Evolutionary conservation across 2,888 invertebrate species (phyloP), one percentile per base, ranked within the genome.

Genomic region (Mythimna impura): DNA sequence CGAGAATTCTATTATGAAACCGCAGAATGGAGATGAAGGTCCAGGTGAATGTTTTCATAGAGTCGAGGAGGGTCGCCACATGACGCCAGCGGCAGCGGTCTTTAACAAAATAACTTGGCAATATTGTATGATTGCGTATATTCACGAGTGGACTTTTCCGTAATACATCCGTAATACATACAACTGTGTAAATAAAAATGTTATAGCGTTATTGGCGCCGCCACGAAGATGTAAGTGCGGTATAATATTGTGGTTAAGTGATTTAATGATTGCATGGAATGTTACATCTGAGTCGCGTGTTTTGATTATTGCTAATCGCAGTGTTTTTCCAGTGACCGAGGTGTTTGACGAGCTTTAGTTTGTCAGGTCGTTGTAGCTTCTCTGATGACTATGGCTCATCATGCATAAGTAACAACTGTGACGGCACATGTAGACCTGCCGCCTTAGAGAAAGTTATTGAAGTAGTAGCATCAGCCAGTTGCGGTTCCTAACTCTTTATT

Each of bases 1-100:
- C 68, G 17, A 69, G 57, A 62, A 81, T 81, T 69, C 30, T 65
- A n/a, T 76, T 76, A 62, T 9, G 55, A 54, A 64, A 61, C 81
- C 64, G 60, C 76, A 34, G 58, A 22, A 81, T 76, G 62, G 2
- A n/a, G 54, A n/a, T 60, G 25, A 55, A 65, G 36, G 65, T 43
- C 73, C 55, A 52, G 55, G 43, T 66, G 43, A 62, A 73, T 22
- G 55, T 62, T 52, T 55, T 54, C 63, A 52, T 60, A 47, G 6
- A 70, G n/a, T 30, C 20, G 30, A 9, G 12, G 30, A 61, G 61
- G 61, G 22, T 61, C 30, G 40, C 20, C n/a, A 3, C 70, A 20
- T 22, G 30, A 22, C 50, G 10, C 14, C 22, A 9, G 54, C 14
- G 20, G 8, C 22, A 9, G 54, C 14, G 20, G 8, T 30, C 40